Evolutionary conservation across 2,888 invertebrate genomes (phyloP).

Genomic region (Caenorhabditis becei): DNA sequence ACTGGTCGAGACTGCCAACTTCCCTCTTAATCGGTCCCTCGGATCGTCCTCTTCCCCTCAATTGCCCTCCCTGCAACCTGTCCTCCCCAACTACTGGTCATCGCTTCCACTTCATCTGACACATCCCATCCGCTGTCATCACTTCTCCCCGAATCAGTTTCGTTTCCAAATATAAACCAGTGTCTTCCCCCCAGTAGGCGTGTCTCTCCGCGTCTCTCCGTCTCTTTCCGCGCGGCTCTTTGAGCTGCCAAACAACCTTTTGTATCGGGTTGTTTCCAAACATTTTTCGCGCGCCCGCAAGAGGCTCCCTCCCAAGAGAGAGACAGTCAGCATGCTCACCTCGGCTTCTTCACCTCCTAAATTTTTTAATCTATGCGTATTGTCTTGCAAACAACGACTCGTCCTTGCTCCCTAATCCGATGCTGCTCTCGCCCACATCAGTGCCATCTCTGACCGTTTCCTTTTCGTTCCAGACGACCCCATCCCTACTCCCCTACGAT

Average conservation of each 20-base stretch:
- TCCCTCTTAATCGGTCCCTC: background rate
- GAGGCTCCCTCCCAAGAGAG: slow-evolving; percentile 8
- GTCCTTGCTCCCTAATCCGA: slow-evolving; percentile 1
- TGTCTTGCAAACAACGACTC: slow-evolving; percentile 3
- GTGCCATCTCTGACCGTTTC: background rate
- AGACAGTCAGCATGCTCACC: slow-evolving; percentile 14
- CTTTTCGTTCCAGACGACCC: slow-evolving; percentile 31
- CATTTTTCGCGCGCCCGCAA: slow-evolving; percentile 58
- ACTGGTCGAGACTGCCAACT: background rate
- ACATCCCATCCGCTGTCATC: slow-evolving; percentile 1
- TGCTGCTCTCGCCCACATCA: slow-evolving; percentile 1
- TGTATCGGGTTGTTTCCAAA: slow-evolving; percentile 58
- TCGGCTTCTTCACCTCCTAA: slow-evolving; percentile 9
- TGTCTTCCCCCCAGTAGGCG: slow-evolving; percentile 29
- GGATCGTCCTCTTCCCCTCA: background rate
- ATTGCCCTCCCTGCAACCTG: slow-evolving; percentile 5
- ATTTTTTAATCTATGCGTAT: slow-evolving; percentile 24
- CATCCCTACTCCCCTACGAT: background rate
- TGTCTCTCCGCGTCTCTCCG: slow-evolving; percentile 31
- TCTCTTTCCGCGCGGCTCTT: slow-evolving; percentile 43
- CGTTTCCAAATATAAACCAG: slow-evolving; percentile 49
- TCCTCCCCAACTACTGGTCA: background rate
- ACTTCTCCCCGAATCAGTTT: slow-evolving; percentile 24
- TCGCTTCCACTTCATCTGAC: slow-evolving; percentile 3
- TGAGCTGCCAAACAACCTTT: slow-evolving; percentile 58